Evolutionary conservation across 2,113 vertebrate genomes (phyloP).

Genomic region (Oceanites oceanicus): DNA sequence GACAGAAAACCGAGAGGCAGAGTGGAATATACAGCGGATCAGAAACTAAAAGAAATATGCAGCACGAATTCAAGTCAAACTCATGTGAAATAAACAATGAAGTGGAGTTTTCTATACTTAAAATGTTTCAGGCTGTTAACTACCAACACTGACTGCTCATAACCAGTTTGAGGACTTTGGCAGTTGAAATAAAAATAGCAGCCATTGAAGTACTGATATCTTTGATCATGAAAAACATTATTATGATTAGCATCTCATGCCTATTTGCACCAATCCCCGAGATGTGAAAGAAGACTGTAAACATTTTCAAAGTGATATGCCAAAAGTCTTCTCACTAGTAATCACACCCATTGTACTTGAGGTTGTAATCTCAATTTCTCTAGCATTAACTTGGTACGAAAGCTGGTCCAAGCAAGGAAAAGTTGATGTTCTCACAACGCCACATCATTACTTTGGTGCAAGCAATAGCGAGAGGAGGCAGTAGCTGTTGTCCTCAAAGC

Average conservation of each 20-base stretch:
- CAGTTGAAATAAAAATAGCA: constrained; percentile 4
- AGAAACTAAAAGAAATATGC: not conserved
- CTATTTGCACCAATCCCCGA: not conserved
- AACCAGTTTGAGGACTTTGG: not conserved
- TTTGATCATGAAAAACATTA: constrained; percentile 11
- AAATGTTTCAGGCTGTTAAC: not conserved
- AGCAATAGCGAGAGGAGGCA: not conserved
- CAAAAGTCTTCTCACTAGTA: not conserved
- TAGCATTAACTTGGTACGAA: not conserved
- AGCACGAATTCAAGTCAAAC: not conserved
- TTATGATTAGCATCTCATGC: not conserved
- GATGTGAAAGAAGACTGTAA: not conserved
- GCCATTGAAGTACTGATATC: not conserved
- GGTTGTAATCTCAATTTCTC: not conserved
- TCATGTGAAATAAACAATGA: not conserved
- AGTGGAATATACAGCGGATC: not conserved
- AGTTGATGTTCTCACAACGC: not conserved
- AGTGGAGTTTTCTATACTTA: not conserved
- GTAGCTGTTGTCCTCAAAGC: not conserved
- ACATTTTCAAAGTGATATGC: not conserved
- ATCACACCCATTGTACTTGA: not conserved
- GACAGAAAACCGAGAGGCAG: not conserved
- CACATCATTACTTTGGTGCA: not conserved
- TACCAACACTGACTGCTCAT: not conserved
- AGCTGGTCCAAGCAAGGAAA: not conserved